Conservation (phyloP, 2,113 vertebrate species). For the Suricata suricatta region DNA sequence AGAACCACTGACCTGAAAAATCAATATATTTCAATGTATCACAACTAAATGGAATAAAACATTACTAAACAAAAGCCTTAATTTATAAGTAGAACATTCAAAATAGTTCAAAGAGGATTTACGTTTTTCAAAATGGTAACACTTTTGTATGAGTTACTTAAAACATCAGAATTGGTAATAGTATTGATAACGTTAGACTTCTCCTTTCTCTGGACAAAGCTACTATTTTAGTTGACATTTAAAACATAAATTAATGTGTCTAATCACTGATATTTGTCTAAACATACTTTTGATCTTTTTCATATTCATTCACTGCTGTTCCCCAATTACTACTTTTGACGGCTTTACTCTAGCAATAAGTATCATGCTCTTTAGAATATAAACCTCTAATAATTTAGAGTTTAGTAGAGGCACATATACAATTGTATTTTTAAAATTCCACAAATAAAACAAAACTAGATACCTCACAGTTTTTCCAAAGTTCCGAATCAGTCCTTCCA, state of each 20-base stretch:
- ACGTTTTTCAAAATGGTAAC: constrained; percentile 21
- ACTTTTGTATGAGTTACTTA: background rate
- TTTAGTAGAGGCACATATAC: background rate
- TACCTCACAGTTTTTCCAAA: constrained; percentile 95
- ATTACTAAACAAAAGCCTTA: background rate
- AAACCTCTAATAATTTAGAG: constrained; percentile 22
- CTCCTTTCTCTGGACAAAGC: background rate
- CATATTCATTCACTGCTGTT: background rate
- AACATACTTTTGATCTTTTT: background rate
- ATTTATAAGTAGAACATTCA: background rate
- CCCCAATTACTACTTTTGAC: background rate
- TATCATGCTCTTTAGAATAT: background rate
- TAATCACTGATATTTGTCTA: background rate
- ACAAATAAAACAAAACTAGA: constrained; percentile 58
- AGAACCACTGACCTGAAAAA: background rate
- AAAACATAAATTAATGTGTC: background rate
- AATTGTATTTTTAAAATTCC: background rate
- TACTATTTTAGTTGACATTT: background rate
- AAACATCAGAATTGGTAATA: background rate
- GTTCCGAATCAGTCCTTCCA: constrained; percentile 88
- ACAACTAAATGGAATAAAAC: background rate
- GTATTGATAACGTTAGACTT: background rate
- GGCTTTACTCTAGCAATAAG: background rate
- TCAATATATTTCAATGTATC: background rate
- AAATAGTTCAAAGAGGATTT: background rate